Conservation (phyloP, 2,797 vertebrate species). For the Sebastes alutus region DNA sequence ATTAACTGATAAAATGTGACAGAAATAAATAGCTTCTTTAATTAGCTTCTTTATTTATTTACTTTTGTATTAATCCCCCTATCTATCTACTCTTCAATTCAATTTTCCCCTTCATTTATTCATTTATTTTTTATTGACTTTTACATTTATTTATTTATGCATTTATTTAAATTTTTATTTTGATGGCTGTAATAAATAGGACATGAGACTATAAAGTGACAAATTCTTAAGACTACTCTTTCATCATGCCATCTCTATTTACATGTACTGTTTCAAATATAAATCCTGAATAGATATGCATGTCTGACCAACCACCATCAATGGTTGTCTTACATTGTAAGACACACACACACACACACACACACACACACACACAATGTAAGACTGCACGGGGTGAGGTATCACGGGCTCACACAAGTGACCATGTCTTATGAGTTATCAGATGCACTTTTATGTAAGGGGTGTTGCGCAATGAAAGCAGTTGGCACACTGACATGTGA, state of each 20-base stretch:
- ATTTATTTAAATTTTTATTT: too few species aligned
- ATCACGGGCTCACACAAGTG: not conserved
- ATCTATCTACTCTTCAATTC: too few species aligned
- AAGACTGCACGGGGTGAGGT: not conserved
- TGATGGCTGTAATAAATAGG: not conserved
- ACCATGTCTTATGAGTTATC: slow-evolving; percentile 10
- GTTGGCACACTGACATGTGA: slow-evolving; percentile 5
- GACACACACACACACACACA: not conserved
- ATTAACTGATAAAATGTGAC: too few species aligned
- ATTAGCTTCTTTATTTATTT: too few species aligned
- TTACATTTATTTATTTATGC: too few species aligned
- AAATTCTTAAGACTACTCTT: not conserved
- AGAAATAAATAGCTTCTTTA: too few species aligned
- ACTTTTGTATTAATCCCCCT: too few species aligned
- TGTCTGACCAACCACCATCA: not conserved
- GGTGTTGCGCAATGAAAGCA: slow-evolving; percentile 28
- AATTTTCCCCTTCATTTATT: too few species aligned
- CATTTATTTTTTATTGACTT: too few species aligned
- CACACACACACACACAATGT: not conserved
- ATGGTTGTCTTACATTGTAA: too few species aligned
- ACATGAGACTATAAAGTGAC: not conserved
- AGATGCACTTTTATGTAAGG: slow-evolving; percentile 46
- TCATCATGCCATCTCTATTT: not conserved
- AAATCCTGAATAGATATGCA: not conserved
- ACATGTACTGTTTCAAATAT: not conserved